phyloP scores from a whole-genome alignment of 2,797 vertebrate genomes.

The Pelodytes ibericus region DNA sequence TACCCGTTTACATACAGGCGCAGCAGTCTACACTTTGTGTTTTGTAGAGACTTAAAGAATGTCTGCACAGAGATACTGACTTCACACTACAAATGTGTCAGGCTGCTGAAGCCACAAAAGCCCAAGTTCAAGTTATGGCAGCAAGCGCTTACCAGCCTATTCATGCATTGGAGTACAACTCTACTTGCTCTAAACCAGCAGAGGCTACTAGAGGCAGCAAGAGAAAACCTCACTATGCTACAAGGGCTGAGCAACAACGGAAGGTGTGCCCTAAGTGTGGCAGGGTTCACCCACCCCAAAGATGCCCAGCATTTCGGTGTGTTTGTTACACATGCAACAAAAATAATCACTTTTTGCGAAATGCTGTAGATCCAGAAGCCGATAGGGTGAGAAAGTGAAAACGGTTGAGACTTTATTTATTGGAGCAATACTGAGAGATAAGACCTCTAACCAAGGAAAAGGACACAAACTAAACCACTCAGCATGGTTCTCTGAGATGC shows the following conservation, averaged over 20 bases:
- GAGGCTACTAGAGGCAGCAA: slow-evolving; percentile 3
- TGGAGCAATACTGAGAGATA: too few relatives aligned
- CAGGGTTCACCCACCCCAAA: background rate
- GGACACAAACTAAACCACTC: too few relatives aligned
- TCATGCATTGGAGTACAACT: slow-evolving; percentile 5
- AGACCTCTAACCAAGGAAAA: too few relatives aligned
- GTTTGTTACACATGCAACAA: background rate
- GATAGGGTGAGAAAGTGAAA: background rate
- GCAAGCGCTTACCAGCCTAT: slow-evolving; percentile 3
- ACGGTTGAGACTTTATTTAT: too few relatives aligned
- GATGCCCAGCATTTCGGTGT: background rate
- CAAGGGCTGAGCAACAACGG: background rate
- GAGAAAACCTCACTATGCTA: slow-evolving; percentile 7
- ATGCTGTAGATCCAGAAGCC: background rate
- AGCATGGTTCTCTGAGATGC: too few relatives aligned
- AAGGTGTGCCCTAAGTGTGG: background rate
- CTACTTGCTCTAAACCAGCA: background rate
- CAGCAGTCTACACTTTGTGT: too few relatives aligned
- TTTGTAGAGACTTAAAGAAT: too few relatives aligned
- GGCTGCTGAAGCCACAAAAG: slow-evolving; percentile 1
- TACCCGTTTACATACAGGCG: too few relatives aligned
- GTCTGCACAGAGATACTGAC: slow-evolving; percentile 6
- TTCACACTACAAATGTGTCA: background rate
- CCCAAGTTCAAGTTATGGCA: background rate
- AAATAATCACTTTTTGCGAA: background rate